phyloP scores from a whole-genome alignment of 2,888 invertebrate genomes.

The Sphecodes monilicornis region DNA sequence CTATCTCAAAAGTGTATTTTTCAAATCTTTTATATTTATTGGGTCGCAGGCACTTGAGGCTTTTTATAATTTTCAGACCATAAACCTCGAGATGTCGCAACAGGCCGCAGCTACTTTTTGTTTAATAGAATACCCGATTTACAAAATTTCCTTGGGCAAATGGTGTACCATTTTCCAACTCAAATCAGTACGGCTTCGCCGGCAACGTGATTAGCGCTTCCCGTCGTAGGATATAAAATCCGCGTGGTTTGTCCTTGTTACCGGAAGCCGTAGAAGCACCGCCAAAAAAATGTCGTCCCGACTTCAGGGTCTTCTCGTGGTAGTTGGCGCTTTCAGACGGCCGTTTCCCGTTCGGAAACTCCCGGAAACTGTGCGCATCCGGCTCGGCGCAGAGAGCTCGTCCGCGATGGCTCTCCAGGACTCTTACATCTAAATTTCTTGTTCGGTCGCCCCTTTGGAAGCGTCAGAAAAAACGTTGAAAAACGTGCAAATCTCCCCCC shows the following conservation, averaged over 20 bases:
- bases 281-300: conserved; percentile 9
- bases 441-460: background rate
- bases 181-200: conserved; percentile 53
- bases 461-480: background rate
- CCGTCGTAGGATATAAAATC: conserved; percentile 66
- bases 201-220: conserved; percentile 65
- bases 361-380: conserved; percentile 19
- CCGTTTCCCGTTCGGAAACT: conserved; percentile 32
- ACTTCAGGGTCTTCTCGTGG: conserved; percentile 45
- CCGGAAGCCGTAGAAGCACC: conserved; percentile 67
- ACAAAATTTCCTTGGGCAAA: no score
- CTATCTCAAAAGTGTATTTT: no score
- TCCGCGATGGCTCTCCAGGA: background rate
- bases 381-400: background rate
- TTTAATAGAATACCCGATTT: no score
- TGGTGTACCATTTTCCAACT: background rate
- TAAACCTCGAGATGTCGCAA: no score
- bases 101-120: no score
- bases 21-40: no score
- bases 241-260: conserved; percentile 40
- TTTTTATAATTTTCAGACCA: no score
- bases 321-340: conserved; percentile 44
- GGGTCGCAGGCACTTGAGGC: no score
- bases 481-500: background rate
- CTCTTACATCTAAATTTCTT: background rate